Percentiles rank a stretch among this genome's conserved stretches.
phyloP scores from a whole-genome alignment of 2,888 invertebrate species.

The Lepidochitona cinerea region DNA sequence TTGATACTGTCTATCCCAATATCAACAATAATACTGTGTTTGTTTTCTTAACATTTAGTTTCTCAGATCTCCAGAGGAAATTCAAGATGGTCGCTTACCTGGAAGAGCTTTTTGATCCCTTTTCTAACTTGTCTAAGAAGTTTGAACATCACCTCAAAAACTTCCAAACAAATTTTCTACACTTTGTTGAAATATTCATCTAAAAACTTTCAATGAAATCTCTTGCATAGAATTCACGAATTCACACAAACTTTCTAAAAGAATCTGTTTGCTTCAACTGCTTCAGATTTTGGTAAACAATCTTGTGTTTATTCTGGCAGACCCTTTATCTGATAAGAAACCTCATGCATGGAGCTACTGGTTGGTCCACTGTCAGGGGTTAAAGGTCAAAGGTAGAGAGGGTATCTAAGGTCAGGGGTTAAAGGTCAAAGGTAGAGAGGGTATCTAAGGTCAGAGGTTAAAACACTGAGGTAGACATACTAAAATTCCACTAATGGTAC shows the following conservation, averaged over 20 bases:
- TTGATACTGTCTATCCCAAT: no score
- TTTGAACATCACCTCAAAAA: neutral
- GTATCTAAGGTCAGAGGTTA: neutral
- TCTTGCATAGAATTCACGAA: no score
- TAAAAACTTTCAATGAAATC: no score
- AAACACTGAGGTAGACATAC: neutral
- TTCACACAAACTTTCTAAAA: no score
- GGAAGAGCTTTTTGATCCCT: neutral
- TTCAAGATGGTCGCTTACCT: no score
- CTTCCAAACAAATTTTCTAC: neutral
- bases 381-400: neutral
- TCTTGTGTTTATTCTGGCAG: neutral
- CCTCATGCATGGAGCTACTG: neutral
- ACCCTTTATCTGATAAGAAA: no score
- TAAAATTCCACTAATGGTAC: no score
- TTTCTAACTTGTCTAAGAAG: neutral
- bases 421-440: neutral
- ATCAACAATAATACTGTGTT: no score
- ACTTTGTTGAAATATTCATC: no score
- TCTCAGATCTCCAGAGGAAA: no score
- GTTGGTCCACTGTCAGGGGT: neutral
- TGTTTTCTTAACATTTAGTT: no score
- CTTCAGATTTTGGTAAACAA: neutral
- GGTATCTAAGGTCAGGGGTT: neutral
- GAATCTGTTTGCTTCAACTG: no score